Base-by-base conservation (phyloP, 2,797 vertebrate species). In the Gobionotothen gibberifrons region DNA sequence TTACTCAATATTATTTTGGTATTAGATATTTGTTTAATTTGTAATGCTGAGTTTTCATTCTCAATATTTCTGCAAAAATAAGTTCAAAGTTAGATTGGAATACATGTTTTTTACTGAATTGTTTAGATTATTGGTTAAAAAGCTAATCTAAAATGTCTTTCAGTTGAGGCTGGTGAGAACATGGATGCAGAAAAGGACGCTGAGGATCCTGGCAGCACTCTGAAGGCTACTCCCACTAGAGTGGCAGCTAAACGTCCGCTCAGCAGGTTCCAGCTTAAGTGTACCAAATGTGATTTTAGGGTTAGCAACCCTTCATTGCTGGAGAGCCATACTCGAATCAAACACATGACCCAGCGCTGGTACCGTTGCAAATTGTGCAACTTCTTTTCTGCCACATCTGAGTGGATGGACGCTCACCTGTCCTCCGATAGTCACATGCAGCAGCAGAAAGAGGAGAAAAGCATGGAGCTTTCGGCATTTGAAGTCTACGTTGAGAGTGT, bases 341-440 rank as follows among this genome's bases (percentile, higher is more conserved):
- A 96, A 59, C 98, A 99, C 67, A 93, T 94, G 0, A 93, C 94
- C 8, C 93, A 94, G 63, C 93, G 96, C 83, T 96, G 97, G 91
- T 96, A 96, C 76, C 95, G 96, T 57, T 99, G 98, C 87, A 97
- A 95, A 89, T 90, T 95, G 0, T 99, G 98, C 52, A 94, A 96
- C 83, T 95, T 97, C 60, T 96, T 96, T 82, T 94, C 96, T 0
- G 90, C 96, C 81, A 96, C 97, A 51, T 93, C 94, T 42, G 95
- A 97, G 79, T 97, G 96, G 78, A 99, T 99, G 98, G 95, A 96
- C 51, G 88, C 91, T 17, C 98, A 98, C 86, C 94, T 98, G 79
- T 95, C 93, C 75, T 96, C 96, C 58, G 96, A 96, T 32, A 94
- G 94, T 53, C 97, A 99, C 89, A 92, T 93, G 87, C 94, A 95